A percentile compares a stretch with the other conserved stretches of the same genome.
Conservation (phyloP, 1,140 invertebrate genomes). For the Sitodiplosis mosellana region DNA sequence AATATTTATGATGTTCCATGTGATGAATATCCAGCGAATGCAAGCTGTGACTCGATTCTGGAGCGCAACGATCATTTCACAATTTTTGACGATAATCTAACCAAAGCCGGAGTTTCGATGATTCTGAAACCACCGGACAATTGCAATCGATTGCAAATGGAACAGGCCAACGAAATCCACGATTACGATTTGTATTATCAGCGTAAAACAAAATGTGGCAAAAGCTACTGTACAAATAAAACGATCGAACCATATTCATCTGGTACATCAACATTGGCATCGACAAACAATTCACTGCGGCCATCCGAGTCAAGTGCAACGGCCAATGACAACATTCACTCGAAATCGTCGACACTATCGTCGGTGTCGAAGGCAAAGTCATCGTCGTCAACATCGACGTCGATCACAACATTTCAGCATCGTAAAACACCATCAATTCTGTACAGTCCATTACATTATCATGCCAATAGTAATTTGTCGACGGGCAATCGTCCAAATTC, state of each 20-base stretch:
- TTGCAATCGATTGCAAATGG: background rate
- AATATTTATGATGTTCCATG: slow-evolving; percentile 25
- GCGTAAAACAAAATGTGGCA: slow-evolving; percentile 6
- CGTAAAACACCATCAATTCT: slow-evolving; percentile 6
- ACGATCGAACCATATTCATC: background rate
- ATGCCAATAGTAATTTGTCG: slow-evolving; percentile 33
- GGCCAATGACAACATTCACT: too few species aligned
- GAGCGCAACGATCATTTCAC: too few species aligned
- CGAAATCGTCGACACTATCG: too few species aligned
- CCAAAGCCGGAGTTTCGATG: too few species aligned
- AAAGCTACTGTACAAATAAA: background rate
- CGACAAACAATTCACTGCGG: too few species aligned
- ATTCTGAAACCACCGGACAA: too few species aligned
- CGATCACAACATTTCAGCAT: background rate
- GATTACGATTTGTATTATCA: slow-evolving; percentile 23
- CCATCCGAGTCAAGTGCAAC: too few species aligned
- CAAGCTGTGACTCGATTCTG: background rate
- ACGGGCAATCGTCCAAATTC: slow-evolving; percentile 43
- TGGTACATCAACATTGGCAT: background rate
- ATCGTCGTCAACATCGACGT: slow-evolving; percentile 3
- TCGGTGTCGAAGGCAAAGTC: too few species aligned
- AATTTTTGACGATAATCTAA: too few species aligned
- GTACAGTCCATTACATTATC: slow-evolving; percentile 17
- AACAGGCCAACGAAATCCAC: slow-evolving; percentile 14
- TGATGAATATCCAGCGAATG: slow-evolving; percentile 6